Percentiles rank a stretch among this genome's conserved stretches.
These are phyloP conservation scores for Ceyx margarethae DNA, from an alignment of 2,113 vertebrate species.

Conservation along the genomic window DNA sequence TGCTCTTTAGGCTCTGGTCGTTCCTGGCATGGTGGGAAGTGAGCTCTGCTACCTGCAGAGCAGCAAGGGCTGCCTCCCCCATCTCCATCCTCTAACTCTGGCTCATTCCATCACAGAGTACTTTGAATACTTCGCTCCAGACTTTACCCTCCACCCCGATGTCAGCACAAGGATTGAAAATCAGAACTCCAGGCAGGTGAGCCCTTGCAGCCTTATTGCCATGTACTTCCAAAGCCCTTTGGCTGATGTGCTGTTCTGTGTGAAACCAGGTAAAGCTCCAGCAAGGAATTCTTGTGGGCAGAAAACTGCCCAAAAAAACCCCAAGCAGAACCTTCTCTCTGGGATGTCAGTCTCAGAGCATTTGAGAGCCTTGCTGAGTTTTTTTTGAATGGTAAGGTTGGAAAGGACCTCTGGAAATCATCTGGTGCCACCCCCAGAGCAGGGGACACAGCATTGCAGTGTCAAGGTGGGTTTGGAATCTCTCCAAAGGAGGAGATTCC, in stretches of 20 bases:
- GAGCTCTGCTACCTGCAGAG: not conserved
- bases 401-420: too few relatives aligned
- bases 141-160: conserved; percentile 97
- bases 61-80: not conserved
- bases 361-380: not conserved
- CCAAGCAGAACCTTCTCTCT: not conserved
- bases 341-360: not conserved
- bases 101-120: conserved; percentile 79
- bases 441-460: too few relatives aligned
- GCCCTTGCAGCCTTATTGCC: not conserved
- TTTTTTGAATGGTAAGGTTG: not conserved
- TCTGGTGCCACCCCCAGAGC: too few relatives aligned
- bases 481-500: not conserved
- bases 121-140: conserved; percentile 98
- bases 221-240: not conserved
- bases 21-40: not conserved
- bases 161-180: conserved; percentile 99
- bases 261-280: not conserved
- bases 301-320: not conserved
- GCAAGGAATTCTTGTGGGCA: not conserved
- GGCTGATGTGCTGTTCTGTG: not conserved
- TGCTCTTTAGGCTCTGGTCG: not conserved
- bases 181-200: conserved; percentile 96
- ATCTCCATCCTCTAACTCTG: not conserved
- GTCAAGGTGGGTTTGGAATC: not conserved